Percentiles rank a stretch among this genome's conserved stretches.
Conservation (phyloP, 2,888 invertebrate species). For the Cryptocephalus primarius region DNA sequence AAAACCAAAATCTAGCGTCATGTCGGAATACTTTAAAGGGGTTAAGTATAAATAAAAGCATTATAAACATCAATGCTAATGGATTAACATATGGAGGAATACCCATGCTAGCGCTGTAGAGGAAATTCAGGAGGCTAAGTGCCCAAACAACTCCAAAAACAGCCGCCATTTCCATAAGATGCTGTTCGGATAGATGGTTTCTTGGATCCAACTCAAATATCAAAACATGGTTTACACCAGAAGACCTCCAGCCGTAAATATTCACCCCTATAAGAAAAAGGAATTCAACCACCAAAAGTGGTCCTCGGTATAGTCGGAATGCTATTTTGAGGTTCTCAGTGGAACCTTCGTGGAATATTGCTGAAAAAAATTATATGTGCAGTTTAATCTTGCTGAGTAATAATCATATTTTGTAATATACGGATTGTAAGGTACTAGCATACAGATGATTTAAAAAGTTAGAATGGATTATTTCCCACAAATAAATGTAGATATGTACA, state of each 20-base stretch:
- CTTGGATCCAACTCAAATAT: slow-evolving; percentile 76
- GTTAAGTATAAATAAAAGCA: slow-evolving; percentile 61
- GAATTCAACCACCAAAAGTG: slow-evolving; percentile 64
- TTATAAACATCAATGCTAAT: slow-evolving; percentile 53
- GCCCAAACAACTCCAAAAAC: slow-evolving; percentile 71
- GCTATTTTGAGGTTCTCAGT: slow-evolving; percentile 55
- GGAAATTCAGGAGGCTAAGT: slow-evolving; percentile 52
- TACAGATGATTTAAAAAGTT: too few relatives aligned
- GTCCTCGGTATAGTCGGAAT: slow-evolving; percentile 67
- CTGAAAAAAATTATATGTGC: slow-evolving; percentile 25
- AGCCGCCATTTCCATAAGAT: slow-evolving; percentile 65
- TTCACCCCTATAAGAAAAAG: slow-evolving; percentile 70
- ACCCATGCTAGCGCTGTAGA: slow-evolving; percentile 51
- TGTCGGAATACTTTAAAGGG: slow-evolving; percentile 66
- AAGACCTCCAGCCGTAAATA: slow-evolving; percentile 71
- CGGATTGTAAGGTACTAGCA: too few relatives aligned
- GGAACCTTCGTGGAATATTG: slow-evolving; percentile 41
- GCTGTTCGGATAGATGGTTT: slow-evolving; percentile 65
- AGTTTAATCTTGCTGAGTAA: too few relatives aligned
- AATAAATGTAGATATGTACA: too few relatives aligned
- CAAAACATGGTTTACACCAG: slow-evolving; percentile 46
- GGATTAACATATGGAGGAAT: slow-evolving; percentile 72
- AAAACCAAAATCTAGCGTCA: slow-evolving; percentile 67
- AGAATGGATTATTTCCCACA: too few relatives aligned
- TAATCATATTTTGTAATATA: too few relatives aligned